Evolutionary conservation across 2,113 vertebrate genomes (phyloP).

Genomic region (Apaloderma vittatum): DNA sequence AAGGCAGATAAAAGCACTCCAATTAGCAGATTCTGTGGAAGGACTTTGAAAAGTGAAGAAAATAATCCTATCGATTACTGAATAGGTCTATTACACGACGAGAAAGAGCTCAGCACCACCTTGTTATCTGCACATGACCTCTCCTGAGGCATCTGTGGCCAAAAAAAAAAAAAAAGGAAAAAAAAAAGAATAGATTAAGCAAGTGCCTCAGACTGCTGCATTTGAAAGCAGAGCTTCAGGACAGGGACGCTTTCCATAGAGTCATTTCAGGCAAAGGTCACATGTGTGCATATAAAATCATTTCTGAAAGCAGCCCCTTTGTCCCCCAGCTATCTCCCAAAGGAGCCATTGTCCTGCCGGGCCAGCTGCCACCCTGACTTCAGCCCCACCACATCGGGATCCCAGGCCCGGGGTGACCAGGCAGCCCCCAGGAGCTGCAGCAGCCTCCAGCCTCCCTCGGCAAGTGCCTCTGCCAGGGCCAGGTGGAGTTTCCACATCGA

Average conservation of each 20-base stretch:
- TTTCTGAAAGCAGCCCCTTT: constrained; percentile 61
- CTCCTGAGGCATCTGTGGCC: not conserved
- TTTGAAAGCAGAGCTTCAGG: constrained; percentile 46
- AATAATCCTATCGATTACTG: not conserved
- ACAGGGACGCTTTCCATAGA: constrained; percentile 23
- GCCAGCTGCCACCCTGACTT: constrained; percentile 82
- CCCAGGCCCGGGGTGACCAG: constrained; percentile 1
- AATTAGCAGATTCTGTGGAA: not conserved
- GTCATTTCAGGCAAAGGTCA: constrained; percentile 62
- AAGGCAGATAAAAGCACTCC: not conserved
- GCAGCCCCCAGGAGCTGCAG: constrained; percentile 2
- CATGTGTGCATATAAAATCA: constrained; percentile 40
- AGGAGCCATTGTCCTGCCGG: constrained; percentile 76
- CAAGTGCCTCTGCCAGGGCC: not conserved
- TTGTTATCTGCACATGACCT: constrained; percentile 50
- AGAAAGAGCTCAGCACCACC: not conserved
- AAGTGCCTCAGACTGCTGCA: not conserved
- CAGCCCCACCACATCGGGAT: constrained; percentile 51
- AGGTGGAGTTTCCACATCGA: rapidly evolving
- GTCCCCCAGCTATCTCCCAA: constrained; percentile 77
- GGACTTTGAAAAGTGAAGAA: not conserved
- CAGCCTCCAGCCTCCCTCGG: not conserved
- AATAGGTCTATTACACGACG: not conserved
- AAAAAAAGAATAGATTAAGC: not conserved
- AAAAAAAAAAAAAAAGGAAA: not conserved